Percentiles rank a stretch among this genome's conserved stretches.
phyloP scores from a whole-genome alignment of 2,797 vertebrate species.

The Phrynocephalus forsythii region DNA sequence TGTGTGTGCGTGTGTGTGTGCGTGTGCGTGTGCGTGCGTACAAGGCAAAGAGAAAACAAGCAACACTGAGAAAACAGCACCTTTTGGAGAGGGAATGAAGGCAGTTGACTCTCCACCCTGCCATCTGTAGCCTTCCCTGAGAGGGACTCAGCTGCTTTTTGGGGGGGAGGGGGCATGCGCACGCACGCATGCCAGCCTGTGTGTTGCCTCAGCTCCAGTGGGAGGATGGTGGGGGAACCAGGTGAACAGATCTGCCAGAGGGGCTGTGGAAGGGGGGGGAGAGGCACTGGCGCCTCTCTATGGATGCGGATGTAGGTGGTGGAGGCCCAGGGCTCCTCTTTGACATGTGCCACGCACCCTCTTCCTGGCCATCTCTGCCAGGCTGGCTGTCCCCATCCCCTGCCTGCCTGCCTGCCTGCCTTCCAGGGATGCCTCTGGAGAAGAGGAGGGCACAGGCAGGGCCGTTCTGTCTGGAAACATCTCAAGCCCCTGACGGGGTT shows the following conservation, averaged over 20 bases:
- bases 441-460: not conserved
- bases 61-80: not conserved
- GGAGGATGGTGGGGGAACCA: not conserved
- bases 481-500: not conserved
- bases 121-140: not conserved
- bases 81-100: not conserved
- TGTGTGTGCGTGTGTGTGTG: not conserved
- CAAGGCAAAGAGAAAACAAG: no score
- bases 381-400: no score
- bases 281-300: no score
- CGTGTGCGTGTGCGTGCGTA: not conserved
- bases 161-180: not conserved
- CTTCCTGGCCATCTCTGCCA: no score
- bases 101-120: not conserved
- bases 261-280: no score
- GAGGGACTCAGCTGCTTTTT: not conserved
- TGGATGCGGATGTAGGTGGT: no score
- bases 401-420: no score
- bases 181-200: not conserved
- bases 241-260: no score
- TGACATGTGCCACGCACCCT: no score
- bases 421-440: no score
- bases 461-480: not conserved
- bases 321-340: no score
- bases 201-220: not conserved